Evolutionary conservation across 2,888 invertebrate species (phyloP).

Genomic region (Leptinotarsa rubiginosa): DNA sequence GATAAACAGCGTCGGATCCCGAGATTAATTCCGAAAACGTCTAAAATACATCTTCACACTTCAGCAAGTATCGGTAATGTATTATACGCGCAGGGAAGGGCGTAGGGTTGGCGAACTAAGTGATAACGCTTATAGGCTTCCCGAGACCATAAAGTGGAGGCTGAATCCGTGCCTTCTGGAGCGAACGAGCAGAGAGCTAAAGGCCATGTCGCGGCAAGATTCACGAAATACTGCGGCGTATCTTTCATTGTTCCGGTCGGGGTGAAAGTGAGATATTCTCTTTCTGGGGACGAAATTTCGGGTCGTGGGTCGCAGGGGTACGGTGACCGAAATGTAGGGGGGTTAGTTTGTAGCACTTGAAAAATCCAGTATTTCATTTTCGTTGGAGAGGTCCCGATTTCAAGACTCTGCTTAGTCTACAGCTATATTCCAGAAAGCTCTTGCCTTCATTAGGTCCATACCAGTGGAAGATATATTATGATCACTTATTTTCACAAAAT

Average conservation of each 20-base stretch:
- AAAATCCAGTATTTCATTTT: not conserved
- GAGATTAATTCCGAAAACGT: slow-evolving; percentile 58
- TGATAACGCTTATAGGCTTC: slow-evolving; percentile 62
- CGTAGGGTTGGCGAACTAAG: slow-evolving; percentile 54
- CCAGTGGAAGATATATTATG: too few relatives aligned
- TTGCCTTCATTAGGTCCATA: too few relatives aligned
- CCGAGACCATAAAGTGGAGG: slow-evolving; percentile 59
- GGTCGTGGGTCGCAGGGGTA: slow-evolving; percentile 44
- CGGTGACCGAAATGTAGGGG: not conserved
- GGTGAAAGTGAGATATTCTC: slow-evolving; percentile 63
- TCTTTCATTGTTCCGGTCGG: slow-evolving; percentile 62
- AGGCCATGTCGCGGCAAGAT: slow-evolving; percentile 45
- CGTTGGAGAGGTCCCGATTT: too few relatives aligned
- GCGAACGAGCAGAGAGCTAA: slow-evolving; percentile 53
- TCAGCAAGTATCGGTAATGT: slow-evolving; percentile 65
- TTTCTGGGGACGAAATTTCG: slow-evolving; percentile 60
- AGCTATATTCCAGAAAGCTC: too few relatives aligned
- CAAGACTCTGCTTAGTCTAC: too few relatives aligned
- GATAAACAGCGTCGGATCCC: slow-evolving; percentile 52
- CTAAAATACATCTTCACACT: slow-evolving; percentile 64
- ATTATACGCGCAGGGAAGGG: slow-evolving; percentile 53
- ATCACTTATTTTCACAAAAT: too few relatives aligned
- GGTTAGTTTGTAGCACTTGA: not conserved
- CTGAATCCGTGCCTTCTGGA: slow-evolving; percentile 59
- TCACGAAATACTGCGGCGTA: slow-evolving; percentile 63